A percentile compares a stretch with the other conserved stretches of the same genome.
phyloP scores from a whole-genome alignment of 2,113 vertebrate genomes.

The Istiophorus platypterus region DNA sequence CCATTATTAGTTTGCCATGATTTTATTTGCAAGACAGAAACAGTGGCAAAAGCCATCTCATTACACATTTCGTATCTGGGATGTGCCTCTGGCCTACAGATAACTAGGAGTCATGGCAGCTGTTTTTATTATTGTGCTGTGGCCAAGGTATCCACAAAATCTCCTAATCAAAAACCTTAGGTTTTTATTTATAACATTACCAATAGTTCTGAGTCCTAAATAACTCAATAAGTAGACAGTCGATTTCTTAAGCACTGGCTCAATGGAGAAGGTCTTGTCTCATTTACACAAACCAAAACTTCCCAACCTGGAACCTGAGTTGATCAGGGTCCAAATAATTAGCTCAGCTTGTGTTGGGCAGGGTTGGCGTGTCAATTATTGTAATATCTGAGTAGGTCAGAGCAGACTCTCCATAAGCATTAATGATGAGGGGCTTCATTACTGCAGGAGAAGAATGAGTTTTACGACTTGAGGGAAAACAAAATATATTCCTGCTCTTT shows the following conservation, averaged over 20 bases:
- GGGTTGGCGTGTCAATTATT: neutral
- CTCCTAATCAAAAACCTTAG: slow-evolving; percentile 8
- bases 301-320: neutral
- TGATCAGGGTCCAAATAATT: neutral
- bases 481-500: no score
- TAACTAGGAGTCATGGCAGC: slow-evolving; percentile 20
- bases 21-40: slow-evolving; percentile 62
- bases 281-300: neutral
- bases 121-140: slow-evolving; percentile 3
- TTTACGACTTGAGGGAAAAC: no score
- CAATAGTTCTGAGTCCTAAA: neutral
- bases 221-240: neutral
- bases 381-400: neutral
- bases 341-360: neutral
- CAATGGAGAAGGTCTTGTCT: neutral
- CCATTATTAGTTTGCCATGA: slow-evolving; percentile 57
- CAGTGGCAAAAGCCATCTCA: slow-evolving; percentile 50
- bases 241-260: neutral
- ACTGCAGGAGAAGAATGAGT: no score
- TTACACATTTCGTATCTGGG: slow-evolving; percentile 46
- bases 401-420: neutral
- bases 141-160: neutral
- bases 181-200: neutral
- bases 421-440: neutral
- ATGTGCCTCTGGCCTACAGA: slow-evolving; percentile 43